Conservation (phyloP, 2,113 vertebrate species). For the Mola mola region DNA sequence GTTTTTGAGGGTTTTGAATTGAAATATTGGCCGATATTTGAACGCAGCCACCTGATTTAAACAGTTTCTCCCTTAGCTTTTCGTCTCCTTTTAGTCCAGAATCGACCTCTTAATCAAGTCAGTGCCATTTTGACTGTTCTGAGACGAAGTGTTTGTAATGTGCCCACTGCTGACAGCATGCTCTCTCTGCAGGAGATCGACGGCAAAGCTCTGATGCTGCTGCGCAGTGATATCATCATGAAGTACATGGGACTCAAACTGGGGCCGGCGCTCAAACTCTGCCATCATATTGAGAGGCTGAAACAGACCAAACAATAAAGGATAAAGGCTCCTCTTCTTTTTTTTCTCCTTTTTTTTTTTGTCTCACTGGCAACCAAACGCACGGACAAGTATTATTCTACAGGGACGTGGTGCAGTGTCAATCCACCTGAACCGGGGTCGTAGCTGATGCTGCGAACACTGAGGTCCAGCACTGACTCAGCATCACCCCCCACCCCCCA, state of each 20-base stretch:
- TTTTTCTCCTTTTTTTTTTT: too few relatives aligned
- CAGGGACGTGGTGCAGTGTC: constrained; percentile 29
- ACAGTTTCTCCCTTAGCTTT: neutral
- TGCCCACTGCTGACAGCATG: constrained; percentile 2
- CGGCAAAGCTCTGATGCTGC: constrained; percentile 91
- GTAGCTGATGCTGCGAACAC: constrained; percentile 3
- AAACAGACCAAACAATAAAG: constrained; percentile 88
- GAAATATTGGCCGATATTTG: too few relatives aligned
- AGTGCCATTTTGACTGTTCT: constrained; percentile 1
- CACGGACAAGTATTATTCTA: constrained; percentile 15
- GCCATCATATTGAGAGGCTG: constrained; percentile 92
- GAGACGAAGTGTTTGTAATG: constrained; percentile 11
- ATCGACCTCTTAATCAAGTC: neutral
- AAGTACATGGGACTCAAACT: constrained; percentile 97
- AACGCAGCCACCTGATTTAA: too few relatives aligned
- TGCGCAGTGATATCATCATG: constrained; percentile 93
- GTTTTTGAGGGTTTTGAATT: too few relatives aligned
- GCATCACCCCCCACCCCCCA: neutral
- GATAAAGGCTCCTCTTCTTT: constrained; percentile 11
- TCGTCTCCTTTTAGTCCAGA: neutral
- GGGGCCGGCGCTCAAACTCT: constrained; percentile 92
- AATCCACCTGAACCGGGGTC: constrained; percentile 1
- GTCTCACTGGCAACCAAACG: constrained; percentile 36
- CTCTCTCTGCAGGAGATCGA: constrained; percentile 90
- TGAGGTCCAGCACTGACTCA: constrained; percentile 2